phyloP scores from a whole-genome alignment of 1,140 invertebrate species.

The Doryteuthis pealeii region DNA sequence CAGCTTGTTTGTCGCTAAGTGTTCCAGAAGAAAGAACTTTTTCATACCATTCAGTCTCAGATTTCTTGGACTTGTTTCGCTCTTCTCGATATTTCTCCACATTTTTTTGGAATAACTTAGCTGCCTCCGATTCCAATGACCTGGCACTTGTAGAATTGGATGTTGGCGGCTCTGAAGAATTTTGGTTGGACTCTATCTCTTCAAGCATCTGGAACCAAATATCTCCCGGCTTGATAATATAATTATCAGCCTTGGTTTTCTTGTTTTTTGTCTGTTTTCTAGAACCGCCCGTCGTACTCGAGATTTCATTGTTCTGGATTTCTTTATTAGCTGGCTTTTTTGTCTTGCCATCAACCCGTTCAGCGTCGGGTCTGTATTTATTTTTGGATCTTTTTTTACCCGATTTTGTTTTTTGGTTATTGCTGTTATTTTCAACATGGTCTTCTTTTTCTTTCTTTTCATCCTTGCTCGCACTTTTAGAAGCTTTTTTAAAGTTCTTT shows the following conservation, averaged over 20 bases:
- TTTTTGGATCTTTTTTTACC: constrained; percentile 28
- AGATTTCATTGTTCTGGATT: constrained; percentile 46
- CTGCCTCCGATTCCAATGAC: neutral
- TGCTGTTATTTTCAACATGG: too few relatives aligned
- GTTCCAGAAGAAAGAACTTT: constrained; percentile 81
- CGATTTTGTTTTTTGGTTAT: neutral
- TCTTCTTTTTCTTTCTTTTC: neutral
- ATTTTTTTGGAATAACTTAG: neutral
- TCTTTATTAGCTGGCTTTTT: constrained; percentile 27
- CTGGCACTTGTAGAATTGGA: neutral
- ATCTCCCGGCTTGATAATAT: constrained; percentile 44
- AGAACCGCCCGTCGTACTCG: constrained; percentile 32
- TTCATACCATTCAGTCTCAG: constrained; percentile 72
- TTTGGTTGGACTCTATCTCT: neutral
- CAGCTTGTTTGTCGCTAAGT: constrained; percentile 82
- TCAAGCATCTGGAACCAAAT: constrained; percentile 31
- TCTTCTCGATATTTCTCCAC: constrained; percentile 29
- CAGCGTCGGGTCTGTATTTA: constrained; percentile 40
- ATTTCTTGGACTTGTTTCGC: constrained; percentile 48
- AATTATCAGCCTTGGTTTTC: constrained; percentile 33
- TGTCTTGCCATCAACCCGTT: constrained; percentile 15
- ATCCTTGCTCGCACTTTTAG: neutral
- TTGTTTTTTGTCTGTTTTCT: constrained; percentile 13
- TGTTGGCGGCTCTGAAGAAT: neutral
- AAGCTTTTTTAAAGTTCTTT: constrained; percentile 8